These are phyloP conservation scores for Pseudachorutes palmiensis DNA, from an alignment of 1,140 invertebrate species.

Conservation along the genomic window DNA sequence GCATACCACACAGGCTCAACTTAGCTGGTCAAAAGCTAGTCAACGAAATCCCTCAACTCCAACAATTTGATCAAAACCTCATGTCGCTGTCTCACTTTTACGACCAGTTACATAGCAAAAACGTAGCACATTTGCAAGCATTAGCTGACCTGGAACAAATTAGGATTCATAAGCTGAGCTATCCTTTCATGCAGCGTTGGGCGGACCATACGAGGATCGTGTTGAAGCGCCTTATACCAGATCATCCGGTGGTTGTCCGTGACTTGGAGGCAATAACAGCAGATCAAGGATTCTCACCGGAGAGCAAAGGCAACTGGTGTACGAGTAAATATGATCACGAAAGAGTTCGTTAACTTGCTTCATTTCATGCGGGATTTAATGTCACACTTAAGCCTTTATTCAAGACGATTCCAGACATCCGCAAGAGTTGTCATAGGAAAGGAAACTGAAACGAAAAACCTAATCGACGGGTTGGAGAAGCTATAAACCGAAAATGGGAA, in stretches of 20 bases:
- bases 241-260: background rate
- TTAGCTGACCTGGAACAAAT: background rate
- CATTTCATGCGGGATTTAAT: slow-evolving; percentile 12
- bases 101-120: background rate
- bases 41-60: background rate
- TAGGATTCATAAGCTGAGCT: background rate
- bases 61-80: background rate
- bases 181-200: slow-evolving; percentile 10
- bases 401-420: background rate
- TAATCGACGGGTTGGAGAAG: background rate
- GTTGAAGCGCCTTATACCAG: background rate
- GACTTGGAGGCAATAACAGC: background rate
- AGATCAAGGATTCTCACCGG: background rate
- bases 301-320: slow-evolving; percentile 4
- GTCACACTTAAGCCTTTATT: background rate
- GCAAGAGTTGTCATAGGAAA: slow-evolving; percentile 10
- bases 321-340: background rate
- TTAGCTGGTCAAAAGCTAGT: slow-evolving; percentile 1
- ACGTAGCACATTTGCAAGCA: background rate
- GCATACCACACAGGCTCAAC: slow-evolving; percentile 9
- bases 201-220: background rate
- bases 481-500: background rate
- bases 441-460: background rate
- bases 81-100: background rate
- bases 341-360: background rate